Percentiles rank a stretch among this genome's conserved stretches.
Conservation (phyloP, 2,888 invertebrate genomes). For the Hemistola chrysoprasaria region DNA sequence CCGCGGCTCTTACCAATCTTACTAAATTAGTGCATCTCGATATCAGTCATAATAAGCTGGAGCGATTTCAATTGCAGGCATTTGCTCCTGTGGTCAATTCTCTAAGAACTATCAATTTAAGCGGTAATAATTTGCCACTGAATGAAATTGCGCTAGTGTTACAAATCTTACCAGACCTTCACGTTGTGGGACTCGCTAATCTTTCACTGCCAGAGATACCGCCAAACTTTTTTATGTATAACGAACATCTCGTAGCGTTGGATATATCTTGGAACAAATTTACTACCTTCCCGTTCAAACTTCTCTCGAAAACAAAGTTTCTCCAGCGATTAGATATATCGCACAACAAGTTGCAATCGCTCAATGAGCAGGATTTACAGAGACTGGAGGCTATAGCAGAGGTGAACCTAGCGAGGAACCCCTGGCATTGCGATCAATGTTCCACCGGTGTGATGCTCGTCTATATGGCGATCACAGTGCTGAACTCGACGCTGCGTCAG, state of each 20-base stretch:
- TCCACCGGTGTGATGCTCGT: constrained; percentile 81
- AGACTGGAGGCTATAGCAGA: constrained; percentile 81
- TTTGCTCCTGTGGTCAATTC: constrained; percentile 84
- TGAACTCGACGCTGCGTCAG: constrained; percentile 74
- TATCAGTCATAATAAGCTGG: constrained; percentile 89
- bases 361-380: constrained; percentile 81
- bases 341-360: constrained; percentile 86
- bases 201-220: constrained; percentile 82
- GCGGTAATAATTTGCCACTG: constrained; percentile 84
- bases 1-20: constrained; percentile 88
- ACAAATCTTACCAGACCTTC: constrained; percentile 81
- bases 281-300: constrained; percentile 78
- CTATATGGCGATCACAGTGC: constrained; percentile 78
- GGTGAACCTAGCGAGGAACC: constrained; percentile 82
- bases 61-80: constrained; percentile 84
- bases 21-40: constrained; percentile 86
- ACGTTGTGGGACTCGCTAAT: constrained; percentile 82
- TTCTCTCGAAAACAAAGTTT: constrained; percentile 80
- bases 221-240: constrained; percentile 80
- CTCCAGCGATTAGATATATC: constrained; percentile 87
- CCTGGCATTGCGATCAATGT: constrained; percentile 87
- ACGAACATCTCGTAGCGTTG: constrained; percentile 83
- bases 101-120: constrained; percentile 85
- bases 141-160: constrained; percentile 81
- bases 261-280: constrained; percentile 90